These are phyloP conservation scores for Pentalonia nigronervosa DNA, from an alignment of 1,140 invertebrate genomes.

Conservation along the genomic window DNA sequence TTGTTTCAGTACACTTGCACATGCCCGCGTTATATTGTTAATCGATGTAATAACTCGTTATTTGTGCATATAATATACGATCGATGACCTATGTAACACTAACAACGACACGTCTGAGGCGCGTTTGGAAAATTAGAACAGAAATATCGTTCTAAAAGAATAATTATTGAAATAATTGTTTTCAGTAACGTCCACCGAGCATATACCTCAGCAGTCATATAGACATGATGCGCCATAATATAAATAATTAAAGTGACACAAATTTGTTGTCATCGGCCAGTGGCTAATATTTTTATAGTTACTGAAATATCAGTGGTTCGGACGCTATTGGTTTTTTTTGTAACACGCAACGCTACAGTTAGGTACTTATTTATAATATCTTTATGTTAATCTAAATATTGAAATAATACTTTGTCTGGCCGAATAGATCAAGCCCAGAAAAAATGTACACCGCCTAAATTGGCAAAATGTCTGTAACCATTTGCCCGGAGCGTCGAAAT, in stretches of 20 bases:
- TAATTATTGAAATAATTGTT: neutral
- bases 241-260: neutral
- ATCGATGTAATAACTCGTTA: conserved; percentile 17
- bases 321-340: too few species aligned
- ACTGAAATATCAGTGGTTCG: neutral
- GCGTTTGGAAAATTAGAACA: neutral
- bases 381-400: neutral
- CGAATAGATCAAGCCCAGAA: too few species aligned
- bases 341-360: too few species aligned
- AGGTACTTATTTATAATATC: neutral
- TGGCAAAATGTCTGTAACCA: neutral
- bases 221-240: too few species aligned
- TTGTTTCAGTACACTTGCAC: neutral
- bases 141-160: neutral
- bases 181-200: neutral
- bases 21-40: neutral
- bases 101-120: too few species aligned
- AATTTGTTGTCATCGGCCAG: neutral
- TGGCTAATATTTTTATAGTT: neutral
- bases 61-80: neutral
- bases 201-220: neutral
- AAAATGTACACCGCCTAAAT: too few species aligned
- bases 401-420: too few species aligned
- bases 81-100: neutral
- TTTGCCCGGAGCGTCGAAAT: neutral